These are phyloP conservation scores for Pseudotriccus pelzelni DNA, from an alignment of 2,797 vertebrate species.

Conservation along the genomic window DNA sequence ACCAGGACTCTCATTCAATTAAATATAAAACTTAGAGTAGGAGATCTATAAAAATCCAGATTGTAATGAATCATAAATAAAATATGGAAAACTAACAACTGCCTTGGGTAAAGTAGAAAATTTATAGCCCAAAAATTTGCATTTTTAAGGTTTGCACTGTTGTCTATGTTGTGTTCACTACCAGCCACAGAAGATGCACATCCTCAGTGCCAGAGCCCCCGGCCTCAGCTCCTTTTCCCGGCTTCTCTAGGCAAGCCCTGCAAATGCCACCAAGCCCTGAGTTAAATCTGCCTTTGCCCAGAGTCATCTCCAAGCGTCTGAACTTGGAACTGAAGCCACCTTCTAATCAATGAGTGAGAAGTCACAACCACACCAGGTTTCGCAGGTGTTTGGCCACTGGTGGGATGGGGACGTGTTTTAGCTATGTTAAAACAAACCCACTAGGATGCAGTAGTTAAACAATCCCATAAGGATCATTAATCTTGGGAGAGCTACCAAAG, in stretches of 20 bases:
- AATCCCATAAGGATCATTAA: not conserved
- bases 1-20: constrained; percentile 64
- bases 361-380: not conserved
- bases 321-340: not conserved
- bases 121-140: constrained; percentile 71
- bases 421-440: not conserved
- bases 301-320: not conserved
- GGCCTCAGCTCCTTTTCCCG: not conserved
- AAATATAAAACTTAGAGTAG: constrained; percentile 62
- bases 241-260: not conserved
- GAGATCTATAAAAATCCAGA: constrained; percentile 68
- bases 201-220: not conserved
- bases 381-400: not conserved
- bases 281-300: not conserved
- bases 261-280: not conserved
- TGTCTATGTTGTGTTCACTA: constrained; percentile 14
- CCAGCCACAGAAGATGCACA: constrained; percentile 36
- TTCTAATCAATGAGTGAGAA: not conserved
- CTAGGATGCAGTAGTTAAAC: not conserved
- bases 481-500: not conserved
- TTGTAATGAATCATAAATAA: constrained; percentile 73
- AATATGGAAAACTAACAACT: constrained; percentile 51
- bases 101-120: constrained; percentile 44
- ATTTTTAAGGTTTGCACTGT: constrained; percentile 62
- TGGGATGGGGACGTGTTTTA: not conserved